Evolutionary conservation across 2,797 vertebrate species (phyloP).

Genomic region (Sylvia borin): DNA sequence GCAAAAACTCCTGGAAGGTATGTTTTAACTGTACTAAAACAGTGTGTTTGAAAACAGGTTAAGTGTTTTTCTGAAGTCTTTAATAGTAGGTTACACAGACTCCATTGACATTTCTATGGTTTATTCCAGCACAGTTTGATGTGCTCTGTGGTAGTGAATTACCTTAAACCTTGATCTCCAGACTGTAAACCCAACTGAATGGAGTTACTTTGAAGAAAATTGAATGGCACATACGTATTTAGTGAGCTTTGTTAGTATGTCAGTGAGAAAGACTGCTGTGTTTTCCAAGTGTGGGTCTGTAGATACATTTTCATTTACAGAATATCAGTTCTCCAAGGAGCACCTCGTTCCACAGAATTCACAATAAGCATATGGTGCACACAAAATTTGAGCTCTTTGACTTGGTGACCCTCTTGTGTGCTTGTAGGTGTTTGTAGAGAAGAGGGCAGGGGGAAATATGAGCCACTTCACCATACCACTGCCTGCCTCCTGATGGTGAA

Average conservation of each 20-base stretch:
- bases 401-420: not conserved
- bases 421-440: not conserved
- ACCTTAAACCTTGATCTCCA: not conserved
- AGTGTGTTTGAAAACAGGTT: not conserved
- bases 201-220: not conserved
- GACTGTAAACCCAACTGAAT: not conserved
- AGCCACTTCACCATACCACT: not conserved
- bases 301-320: not conserved
- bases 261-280: not conserved
- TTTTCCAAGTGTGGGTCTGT: not conserved
- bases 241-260: not conserved
- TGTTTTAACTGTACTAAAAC: not conserved
- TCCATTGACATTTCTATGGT: not conserved
- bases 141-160: not conserved
- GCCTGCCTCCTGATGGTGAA: not conserved
- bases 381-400: not conserved
- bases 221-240: accelerated
- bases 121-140: not conserved
- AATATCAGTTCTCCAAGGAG: not conserved
- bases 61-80: not conserved
- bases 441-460: too few relatives aligned
- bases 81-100: not conserved
- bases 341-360: not conserved
- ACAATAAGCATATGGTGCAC: not conserved
- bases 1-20: slow-evolving; percentile 96